These are phyloP conservation scores for Laterallus jamaicensis DNA, from an alignment of 2,113 vertebrate genomes.

Conservation along the genomic window DNA sequence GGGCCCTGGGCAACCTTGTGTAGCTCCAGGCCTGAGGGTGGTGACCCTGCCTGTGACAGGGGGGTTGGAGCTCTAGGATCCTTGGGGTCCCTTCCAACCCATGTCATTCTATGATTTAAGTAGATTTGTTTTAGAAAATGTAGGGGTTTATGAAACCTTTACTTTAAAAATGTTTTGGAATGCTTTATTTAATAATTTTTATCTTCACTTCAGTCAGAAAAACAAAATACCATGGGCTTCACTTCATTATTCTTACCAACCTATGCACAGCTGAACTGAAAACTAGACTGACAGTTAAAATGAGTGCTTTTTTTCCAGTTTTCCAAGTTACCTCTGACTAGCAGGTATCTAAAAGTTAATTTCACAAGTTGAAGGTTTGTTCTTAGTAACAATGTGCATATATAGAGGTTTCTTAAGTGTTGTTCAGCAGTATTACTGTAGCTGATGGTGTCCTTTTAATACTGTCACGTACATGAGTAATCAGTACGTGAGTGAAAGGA, in stretches of 20 bases:
- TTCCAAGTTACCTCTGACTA: background rate
- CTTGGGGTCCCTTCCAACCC: too few relatives aligned
- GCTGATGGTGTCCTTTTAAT: background rate
- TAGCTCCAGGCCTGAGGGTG: too few relatives aligned
- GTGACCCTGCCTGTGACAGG: too few relatives aligned
- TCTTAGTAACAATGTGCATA: background rate
- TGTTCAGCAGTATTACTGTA: background rate
- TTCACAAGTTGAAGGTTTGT: background rate
- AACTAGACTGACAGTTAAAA: background rate
- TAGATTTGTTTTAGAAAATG: background rate
- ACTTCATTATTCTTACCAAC: background rate
- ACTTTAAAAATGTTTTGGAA: background rate
- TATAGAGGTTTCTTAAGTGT: background rate
- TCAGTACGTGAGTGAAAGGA: background rate
- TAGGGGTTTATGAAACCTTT: background rate
- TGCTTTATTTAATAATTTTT: background rate
- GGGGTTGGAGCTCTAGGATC: too few relatives aligned
- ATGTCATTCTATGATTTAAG: background rate
- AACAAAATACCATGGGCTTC: background rate
- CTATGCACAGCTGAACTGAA: fast-evolving
- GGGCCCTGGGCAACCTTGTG: too few relatives aligned
- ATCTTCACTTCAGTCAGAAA: background rate
- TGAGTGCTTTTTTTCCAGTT: background rate
- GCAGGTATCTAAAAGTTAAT: background rate
- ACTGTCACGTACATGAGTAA: background rate